Percentiles rank a stretch among this genome's conserved stretches.
phyloP scores from a whole-genome alignment of 2,797 vertebrate species.

The Epinephelus malabaricus region DNA sequence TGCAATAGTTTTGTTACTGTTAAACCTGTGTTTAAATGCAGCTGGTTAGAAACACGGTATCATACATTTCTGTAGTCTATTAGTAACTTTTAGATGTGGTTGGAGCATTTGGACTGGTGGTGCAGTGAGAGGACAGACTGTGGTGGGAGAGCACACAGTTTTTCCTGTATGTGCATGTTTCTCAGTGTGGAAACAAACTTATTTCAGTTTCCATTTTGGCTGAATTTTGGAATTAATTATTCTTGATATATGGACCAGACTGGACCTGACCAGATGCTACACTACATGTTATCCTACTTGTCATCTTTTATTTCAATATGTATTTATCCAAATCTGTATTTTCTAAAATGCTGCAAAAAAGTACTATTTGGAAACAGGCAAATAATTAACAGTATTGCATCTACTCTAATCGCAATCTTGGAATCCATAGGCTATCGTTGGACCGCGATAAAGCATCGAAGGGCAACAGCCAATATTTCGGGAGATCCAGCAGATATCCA shows the following conservation, averaged over 20 bases:
- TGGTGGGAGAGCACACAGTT: background rate
- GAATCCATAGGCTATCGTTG: too few relatives aligned
- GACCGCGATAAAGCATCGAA: too few relatives aligned
- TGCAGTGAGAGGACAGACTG: background rate
- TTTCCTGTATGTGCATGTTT: slow-evolving; percentile 12
- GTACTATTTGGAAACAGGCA: background rate
- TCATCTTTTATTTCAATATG: too few relatives aligned
- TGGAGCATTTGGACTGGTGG: background rate
- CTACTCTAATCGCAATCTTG: background rate
- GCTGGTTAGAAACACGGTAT: background rate
- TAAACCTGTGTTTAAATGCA: background rate
- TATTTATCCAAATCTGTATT: background rate
- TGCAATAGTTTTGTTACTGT: background rate
- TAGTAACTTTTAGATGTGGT: background rate
- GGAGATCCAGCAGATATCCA: too few relatives aligned
- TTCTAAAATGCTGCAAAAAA: background rate
- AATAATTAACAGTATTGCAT: background rate
- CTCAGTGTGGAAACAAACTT: slow-evolving; percentile 2
- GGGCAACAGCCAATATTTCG: too few relatives aligned
- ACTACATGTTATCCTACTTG: background rate
- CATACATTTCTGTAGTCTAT: background rate
- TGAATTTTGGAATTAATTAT: slow-evolving; percentile 10
- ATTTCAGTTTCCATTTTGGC: slow-evolving; percentile 24
- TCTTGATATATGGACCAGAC: background rate
- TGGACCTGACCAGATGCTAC: background rate